These are phyloP conservation scores for Rotaria sp. DNA, from an alignment of 2,888 invertebrate species.

Conservation along the genomic window DNA sequence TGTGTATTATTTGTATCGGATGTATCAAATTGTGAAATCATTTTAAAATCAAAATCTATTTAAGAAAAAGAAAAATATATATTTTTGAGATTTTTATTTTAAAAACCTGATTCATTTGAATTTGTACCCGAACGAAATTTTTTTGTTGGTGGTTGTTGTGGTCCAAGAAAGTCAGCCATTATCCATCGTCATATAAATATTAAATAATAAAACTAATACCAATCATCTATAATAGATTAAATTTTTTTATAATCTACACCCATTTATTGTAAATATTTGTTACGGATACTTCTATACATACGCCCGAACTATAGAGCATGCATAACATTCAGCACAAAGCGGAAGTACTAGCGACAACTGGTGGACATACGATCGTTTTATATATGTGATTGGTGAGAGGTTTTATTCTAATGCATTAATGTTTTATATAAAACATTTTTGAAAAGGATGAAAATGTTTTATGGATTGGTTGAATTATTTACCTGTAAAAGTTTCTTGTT, in stretches of 20 bases:
- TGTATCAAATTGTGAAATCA: neutral
- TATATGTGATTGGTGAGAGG: neutral
- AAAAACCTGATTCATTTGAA: neutral
- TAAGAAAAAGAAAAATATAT: neutral
- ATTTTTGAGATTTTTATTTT: neutral
- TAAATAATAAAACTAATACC: neutral
- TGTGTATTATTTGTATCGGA: neutral
- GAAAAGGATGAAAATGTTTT: neutral
- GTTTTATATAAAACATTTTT: neutral
- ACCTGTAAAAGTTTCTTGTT: neutral
- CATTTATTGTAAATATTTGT: neutral
- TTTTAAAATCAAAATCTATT: neutral
- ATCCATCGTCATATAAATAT: neutral
- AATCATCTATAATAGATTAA: neutral
- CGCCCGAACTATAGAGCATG: neutral
- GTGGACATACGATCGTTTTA: neutral
- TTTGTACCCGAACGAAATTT: neutral
- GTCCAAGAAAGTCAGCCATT: neutral
- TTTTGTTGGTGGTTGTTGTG: neutral
- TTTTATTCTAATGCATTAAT: neutral
- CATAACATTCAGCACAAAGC: constrained; percentile 5
- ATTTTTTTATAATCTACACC: neutral
- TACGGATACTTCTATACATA: neutral
- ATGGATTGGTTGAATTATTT: neutral
- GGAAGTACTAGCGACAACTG: constrained; percentile 17